These are phyloP conservation scores for Drosophila auraria DNA, from an alignment of 1,140 invertebrate genomes.

Conservation along the genomic window DNA sequence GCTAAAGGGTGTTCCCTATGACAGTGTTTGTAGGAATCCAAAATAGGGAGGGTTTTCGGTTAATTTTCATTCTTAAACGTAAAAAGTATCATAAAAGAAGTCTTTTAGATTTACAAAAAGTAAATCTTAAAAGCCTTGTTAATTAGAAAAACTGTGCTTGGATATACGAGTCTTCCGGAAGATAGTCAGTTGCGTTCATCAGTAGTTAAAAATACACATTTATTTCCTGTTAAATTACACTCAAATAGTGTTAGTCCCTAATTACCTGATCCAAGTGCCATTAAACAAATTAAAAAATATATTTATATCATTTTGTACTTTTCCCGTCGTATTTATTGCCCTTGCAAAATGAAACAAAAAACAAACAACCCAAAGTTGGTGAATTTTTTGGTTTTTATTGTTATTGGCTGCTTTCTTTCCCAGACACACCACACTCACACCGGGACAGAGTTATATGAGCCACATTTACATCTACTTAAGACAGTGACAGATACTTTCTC, in stretches of 20 bases:
- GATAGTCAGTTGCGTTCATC: too few relatives aligned
- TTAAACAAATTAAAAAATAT: neutral
- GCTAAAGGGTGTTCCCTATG: too few relatives aligned
- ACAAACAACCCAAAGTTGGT: conserved; percentile 15
- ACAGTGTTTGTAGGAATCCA: too few relatives aligned
- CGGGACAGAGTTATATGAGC: conserved; percentile 35
- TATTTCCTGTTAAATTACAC: neutral
- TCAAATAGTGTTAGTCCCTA: neutral
- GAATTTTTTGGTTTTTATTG: conserved; percentile 35
- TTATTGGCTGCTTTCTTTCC: conserved; percentile 41
- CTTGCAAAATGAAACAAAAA: conserved; percentile 13
- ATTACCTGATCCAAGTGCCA: too few relatives aligned
- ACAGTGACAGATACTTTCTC: conserved; percentile 54
- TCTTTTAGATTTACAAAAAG: too few relatives aligned
- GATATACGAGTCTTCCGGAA: too few relatives aligned
- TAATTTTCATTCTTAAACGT: neutral
- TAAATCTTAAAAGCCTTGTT: too few relatives aligned
- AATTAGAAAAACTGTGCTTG: too few relatives aligned
- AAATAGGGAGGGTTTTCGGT: neutral
- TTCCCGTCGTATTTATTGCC: neutral
- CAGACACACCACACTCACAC: conserved; percentile 12
- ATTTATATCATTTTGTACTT: neutral
- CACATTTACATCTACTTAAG: conserved; percentile 53
- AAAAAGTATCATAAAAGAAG: too few relatives aligned
- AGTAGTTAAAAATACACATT: too few relatives aligned